Conservation (phyloP, 2,797 vertebrate genomes). For the Molossus alvarezi region DNA sequence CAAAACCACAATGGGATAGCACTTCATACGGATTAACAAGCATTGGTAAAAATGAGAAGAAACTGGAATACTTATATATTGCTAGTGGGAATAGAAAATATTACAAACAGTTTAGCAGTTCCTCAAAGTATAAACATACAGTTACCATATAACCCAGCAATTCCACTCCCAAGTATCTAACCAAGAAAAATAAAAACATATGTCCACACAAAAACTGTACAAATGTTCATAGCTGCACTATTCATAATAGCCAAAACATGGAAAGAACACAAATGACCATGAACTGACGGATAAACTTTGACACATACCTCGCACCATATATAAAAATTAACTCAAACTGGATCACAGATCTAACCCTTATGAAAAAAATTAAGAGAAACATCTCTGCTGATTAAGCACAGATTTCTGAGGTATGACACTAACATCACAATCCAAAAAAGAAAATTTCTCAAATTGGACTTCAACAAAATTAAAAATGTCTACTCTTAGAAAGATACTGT, state of each 20-base stretch:
- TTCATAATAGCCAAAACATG: neutral
- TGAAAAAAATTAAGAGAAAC: neutral
- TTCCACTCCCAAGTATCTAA: too few species aligned
- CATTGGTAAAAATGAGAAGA: too few species aligned
- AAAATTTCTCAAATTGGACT: neutral
- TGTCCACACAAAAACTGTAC: too few species aligned
- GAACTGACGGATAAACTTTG: neutral
- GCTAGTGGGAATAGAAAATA: too few species aligned
- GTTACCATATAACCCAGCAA: too few species aligned
- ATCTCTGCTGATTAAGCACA: neutral
- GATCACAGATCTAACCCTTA: neutral
- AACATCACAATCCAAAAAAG: neutral
- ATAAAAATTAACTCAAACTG: constrained; percentile 37
- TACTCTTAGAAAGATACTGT: neutral
- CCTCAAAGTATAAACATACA: too few species aligned
- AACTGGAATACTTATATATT: too few species aligned
- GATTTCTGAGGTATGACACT: neutral
- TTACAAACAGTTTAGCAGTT: too few species aligned
- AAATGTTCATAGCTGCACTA: too few species aligned
- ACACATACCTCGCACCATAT: neutral
- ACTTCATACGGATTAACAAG: neutral
- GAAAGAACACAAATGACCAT: neutral
- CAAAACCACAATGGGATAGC: neutral
- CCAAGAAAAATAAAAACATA: too few species aligned
- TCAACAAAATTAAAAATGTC: constrained; percentile 1